A percentile compares a stretch with the other conserved stretches of the same genome.
Conservation (phyloP, 2,113 vertebrate genomes). For the Platichthys stellatus region DNA sequence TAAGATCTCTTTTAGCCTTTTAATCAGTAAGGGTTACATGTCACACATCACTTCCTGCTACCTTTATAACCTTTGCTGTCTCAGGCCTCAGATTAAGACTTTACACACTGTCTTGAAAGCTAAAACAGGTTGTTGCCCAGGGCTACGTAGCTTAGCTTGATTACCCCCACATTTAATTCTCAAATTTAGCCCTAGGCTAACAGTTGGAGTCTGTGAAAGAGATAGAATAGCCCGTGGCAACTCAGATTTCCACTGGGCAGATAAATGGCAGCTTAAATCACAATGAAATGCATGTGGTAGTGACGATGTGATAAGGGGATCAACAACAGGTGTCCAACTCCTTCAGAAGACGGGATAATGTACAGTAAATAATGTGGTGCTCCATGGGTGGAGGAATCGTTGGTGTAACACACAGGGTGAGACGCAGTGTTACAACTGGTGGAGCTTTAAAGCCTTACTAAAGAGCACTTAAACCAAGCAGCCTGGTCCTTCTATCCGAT, state of each 20-base stretch:
- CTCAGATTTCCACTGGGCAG: constrained; percentile 42
- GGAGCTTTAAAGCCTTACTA: constrained; percentile 9
- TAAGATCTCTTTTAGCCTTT: constrained; percentile 1
- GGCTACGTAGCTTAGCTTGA: constrained; percentile 50
- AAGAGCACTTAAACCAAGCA: too few species aligned
- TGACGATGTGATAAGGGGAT: constrained; percentile 61
- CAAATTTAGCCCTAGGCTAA: constrained; percentile 55
- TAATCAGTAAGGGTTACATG: not conserved
- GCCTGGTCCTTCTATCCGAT: too few species aligned
- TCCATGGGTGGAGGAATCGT: not conserved
- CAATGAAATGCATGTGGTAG: constrained; percentile 50
- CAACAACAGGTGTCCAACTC: constrained; percentile 55
- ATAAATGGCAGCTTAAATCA: constrained; percentile 54
- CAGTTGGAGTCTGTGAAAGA: constrained; percentile 49
- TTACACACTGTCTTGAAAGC: constrained; percentile 22
- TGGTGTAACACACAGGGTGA: too few species aligned
- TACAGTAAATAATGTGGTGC: constrained; percentile 35
- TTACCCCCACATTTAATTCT: constrained; percentile 51
- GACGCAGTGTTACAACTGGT: too few species aligned
- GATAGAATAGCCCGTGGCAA: constrained; percentile 61
- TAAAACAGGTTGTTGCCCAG: constrained; percentile 46
- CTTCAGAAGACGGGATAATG: constrained; percentile 29
- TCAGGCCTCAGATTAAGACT: constrained; percentile 24
- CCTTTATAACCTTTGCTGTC: constrained; percentile 12
- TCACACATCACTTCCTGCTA: not conserved